Evolutionary conservation across 2,797 vertebrate genomes (phyloP).

Genomic region (Myotis vivesi): DNA sequence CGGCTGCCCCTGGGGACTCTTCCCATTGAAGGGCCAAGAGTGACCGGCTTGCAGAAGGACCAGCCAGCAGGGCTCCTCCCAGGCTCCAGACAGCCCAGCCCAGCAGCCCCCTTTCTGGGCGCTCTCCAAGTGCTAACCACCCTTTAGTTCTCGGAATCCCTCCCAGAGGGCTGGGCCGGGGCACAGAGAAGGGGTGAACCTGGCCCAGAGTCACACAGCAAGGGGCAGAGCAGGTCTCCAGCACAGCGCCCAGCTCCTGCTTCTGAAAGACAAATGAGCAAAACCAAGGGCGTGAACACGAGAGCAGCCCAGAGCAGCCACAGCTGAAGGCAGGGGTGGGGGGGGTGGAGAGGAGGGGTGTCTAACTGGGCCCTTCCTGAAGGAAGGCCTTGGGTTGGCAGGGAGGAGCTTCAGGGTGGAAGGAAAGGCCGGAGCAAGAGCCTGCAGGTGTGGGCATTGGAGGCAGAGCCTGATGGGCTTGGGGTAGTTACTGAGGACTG

Average conservation of each 20-base stretch:
- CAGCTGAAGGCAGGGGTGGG: background rate
- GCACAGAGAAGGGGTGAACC: background rate
- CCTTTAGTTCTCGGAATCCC: background rate
- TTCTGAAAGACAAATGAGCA: background rate
- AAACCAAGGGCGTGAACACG: background rate
- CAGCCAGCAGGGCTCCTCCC: background rate
- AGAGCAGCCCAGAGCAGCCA: background rate
- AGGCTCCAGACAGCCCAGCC: background rate
- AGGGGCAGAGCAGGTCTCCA: background rate
- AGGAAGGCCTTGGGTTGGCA: background rate
- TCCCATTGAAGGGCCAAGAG: background rate
- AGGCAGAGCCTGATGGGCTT: fast-evolving
- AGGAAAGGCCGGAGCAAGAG: background rate
- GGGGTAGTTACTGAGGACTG: background rate
- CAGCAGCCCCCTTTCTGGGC: background rate
- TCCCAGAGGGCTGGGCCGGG: background rate
- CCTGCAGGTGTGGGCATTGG: background rate
- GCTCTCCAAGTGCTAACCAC: background rate
- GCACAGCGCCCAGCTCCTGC: background rate
- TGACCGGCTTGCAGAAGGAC: background rate
- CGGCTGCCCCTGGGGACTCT: background rate
- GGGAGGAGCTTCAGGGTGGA: background rate
- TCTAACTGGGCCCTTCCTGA: background rate
- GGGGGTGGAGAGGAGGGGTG: no score
- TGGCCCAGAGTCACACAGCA: background rate